These are phyloP conservation scores for Tinea trinotella DNA, from an alignment of 2,888 invertebrate species.

Conservation along the genomic window DNA sequence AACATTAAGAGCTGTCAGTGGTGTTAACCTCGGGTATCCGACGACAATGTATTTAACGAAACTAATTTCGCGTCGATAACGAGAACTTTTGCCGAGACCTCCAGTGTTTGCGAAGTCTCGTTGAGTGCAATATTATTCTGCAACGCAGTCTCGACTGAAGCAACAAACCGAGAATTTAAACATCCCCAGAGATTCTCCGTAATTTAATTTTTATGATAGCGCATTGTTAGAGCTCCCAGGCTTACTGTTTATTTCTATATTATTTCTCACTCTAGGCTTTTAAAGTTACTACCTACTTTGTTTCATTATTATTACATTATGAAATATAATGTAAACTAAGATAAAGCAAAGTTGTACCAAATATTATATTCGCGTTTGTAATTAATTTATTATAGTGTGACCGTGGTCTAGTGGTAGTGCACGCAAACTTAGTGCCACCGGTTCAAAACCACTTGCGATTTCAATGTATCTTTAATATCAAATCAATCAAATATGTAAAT, in stretches of 20 bases:
- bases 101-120: slow-evolving; percentile 12
- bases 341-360: too few species aligned
- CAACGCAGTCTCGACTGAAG: slow-evolving; percentile 23
- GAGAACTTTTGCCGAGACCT: slow-evolving; percentile 7
- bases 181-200: slow-evolving; percentile 45
- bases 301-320: not conserved
- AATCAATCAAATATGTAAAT: too few species aligned
- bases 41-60: slow-evolving; percentile 5
- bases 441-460: too few species aligned
- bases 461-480: too few species aligned
- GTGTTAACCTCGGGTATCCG: not conserved
- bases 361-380: too few species aligned
- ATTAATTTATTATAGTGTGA: too few species aligned
- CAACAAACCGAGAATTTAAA: slow-evolving; percentile 16
- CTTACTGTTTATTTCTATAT: slow-evolving; percentile 17
- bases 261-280: slow-evolving; percentile 3
- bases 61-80: slow-evolving; percentile 15
- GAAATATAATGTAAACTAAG: not conserved
- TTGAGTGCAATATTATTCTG: slow-evolving; percentile 45
- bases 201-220: slow-evolving; percentile 63
- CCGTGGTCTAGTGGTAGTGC: too few species aligned
- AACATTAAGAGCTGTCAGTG: not conserved
- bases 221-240: slow-evolving; percentile 43
- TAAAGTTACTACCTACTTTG: not conserved
- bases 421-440: too few species aligned